These are phyloP conservation scores for Heliconius eleuchia DNA, from an alignment of 1,140 invertebrate species.

Conservation along the genomic window DNA sequence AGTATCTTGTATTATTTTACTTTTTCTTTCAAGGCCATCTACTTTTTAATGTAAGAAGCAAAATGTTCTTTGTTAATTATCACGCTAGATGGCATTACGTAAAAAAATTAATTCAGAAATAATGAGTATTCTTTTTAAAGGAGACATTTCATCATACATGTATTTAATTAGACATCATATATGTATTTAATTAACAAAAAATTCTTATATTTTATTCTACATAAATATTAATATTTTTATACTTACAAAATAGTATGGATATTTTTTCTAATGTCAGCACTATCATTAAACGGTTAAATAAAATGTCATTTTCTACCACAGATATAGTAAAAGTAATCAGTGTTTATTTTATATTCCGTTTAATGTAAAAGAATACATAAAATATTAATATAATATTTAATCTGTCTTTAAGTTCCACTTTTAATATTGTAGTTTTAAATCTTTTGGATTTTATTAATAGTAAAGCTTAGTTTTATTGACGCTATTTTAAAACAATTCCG, in stretches of 20 bases:
- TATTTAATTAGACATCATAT: too few species aligned
- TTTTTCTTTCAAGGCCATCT: background rate
- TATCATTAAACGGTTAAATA: background rate
- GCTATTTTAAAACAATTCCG: conserved; percentile 49
- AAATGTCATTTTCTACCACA: background rate
- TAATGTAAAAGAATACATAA: background rate
- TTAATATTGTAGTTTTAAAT: background rate
- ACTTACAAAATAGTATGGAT: too few species aligned
- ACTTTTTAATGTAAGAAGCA: background rate
- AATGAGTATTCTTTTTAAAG: too few species aligned
- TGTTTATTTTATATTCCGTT: background rate
- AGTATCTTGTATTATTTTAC: background rate
- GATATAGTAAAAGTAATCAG: background rate
- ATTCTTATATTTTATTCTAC: too few species aligned
- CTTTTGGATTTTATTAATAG: background rate
- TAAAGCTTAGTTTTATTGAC: conserved; percentile 40
- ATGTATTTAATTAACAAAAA: too few species aligned
- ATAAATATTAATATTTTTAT: too few species aligned
- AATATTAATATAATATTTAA: background rate
- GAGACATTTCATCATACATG: too few species aligned
- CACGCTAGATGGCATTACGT: background rate
- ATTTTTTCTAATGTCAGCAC: background rate
- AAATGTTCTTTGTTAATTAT: background rate
- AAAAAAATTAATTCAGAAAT: too few species aligned
- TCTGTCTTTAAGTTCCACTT: background rate